Evolutionary conservation across 2,797 vertebrate genomes (phyloP), one percentile per base, ranked within the genome.

Genomic region (Danio jaintianensis): DNA sequence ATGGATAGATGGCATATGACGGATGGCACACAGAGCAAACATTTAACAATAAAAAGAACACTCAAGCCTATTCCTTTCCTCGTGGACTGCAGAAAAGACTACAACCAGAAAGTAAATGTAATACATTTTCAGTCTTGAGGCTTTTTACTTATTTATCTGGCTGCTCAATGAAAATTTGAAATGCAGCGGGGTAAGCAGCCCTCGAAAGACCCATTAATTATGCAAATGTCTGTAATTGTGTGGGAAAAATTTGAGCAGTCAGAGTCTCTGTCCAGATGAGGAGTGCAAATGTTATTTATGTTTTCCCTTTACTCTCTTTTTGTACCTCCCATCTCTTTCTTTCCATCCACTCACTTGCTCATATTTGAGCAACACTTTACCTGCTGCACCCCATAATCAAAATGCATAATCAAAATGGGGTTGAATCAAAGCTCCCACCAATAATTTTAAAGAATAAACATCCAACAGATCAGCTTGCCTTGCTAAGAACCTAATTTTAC

Each of bases 191-290:
- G 78, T 52, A 59, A 66, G 73, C 53, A 18, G 68, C 74, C 55
- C 48, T 40, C 15, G 62, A 73, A 29, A 48, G 36, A 59, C 7
- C 50, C 50, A 67, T 79, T 83, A 84, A 87, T 84, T 83, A 84
- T 85, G 71, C 63, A 69, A 63, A 79, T 36, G 50, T 16, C 52
- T 71, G 71, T 83, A 79, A 85, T 82, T 79, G 83, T 77, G 66
- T 61, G 45, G 63, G 69, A 78, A 58, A 59, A 75, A 73, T 52
- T 47, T 62, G 58, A 81, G 52, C 63, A 66, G 22, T 63, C 18
- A 63, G 56, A 63, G 55, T 38, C 50, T 36, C 55, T 42, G 50
- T 40, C 63, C 69, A 70, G 64, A 79, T 48, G 70, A 77, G 40
- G 50, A 61, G 5, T 52, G 11, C 40, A 15, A 29, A 45, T 15